Base-by-base conservation (phyloP, 2,113 vertebrate genomes). In the Xiphophorus maculatus region DNA sequence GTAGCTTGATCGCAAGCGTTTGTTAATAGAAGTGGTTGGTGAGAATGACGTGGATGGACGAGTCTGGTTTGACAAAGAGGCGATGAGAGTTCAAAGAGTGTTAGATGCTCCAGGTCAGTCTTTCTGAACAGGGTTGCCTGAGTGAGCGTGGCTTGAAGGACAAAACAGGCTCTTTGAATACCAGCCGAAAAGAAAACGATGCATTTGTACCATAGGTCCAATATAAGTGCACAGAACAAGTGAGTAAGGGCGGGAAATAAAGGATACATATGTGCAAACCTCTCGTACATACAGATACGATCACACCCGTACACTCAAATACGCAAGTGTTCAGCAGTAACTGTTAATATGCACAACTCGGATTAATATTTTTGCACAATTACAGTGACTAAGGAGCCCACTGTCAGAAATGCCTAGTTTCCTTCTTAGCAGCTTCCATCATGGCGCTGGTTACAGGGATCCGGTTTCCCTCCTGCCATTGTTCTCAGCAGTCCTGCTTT, bases 181-280 rank as follows among this genome's bases (percentile, higher is more conserved):
- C 82, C 82, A 79, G 72, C 76, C 58, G 62, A 8, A 66, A 74
- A 19, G 71, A 75, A 89, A 83, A 83, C 74, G 61, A 88, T 90
- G 74, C 65, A 64, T 83, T 77, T 89, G 84, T 91, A 84, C 78
- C 82, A 66, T 91, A 92, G 92, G 91, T 94, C 87, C 87, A 73
- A 90, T 84, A 89, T 91, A 91, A 93, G 89, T 92, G 92, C 90
- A 92, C 89, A 89, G 87, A 89, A 92, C 79, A 82, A 88, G 86
- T 85, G 89, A 82, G 83, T 5, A 19, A 37, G 10, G 10, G 35
- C 2, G 35, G 35, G 35, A 1, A 0, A 19, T 8, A 87, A 89
- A 89, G 82, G 71, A 86, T 85, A 90, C 83, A 85, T 84, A 72
- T 86, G 82, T 88, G 85, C 83, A 81, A 84, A 33, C 66, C 83